phyloP scores from a whole-genome alignment of 2,797 vertebrate genomes.

The Gallinago stenura region DNA sequence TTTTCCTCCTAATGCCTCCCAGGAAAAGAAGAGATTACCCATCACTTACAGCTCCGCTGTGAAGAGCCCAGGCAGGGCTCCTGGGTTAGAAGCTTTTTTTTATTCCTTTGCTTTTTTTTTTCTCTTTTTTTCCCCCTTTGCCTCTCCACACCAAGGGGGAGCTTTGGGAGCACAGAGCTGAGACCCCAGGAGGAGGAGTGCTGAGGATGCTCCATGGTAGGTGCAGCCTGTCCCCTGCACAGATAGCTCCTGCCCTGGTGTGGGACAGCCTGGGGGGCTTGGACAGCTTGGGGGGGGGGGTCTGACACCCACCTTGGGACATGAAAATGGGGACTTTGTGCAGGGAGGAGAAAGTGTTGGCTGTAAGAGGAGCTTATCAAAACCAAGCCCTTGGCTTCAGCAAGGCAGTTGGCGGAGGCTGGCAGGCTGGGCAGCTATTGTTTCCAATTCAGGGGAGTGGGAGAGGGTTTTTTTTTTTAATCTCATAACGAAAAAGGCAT shows the following conservation, averaged over 20 bases:
- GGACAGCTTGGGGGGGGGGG: not conserved
- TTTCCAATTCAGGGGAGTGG: not conserved
- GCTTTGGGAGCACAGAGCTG: not conserved
- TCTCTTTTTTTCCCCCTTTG: no score
- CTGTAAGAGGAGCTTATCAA: not conserved
- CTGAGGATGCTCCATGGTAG: not conserved
- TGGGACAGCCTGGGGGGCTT: not conserved
- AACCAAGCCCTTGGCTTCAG: not conserved
- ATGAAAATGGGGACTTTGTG: rapidly evolving
- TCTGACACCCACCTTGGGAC: not conserved
- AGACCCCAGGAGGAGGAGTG: not conserved
- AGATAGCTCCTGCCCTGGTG: rapidly evolving
- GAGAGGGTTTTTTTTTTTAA: not conserved
- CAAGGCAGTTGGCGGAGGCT: rapidly evolving
- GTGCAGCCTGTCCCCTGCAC: rapidly evolving
- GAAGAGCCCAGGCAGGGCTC: not conserved
- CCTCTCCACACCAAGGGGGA: not conserved
- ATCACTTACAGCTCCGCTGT: not conserved
- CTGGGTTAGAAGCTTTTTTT: not conserved
- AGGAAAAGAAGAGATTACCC: not conserved
- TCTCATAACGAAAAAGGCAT: not conserved
- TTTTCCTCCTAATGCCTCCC: not conserved
- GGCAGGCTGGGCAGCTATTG: not conserved
- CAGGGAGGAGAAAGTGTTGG: not conserved
- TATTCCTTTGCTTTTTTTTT: not conserved